These are phyloP conservation scores for Bryconaethiops microstoma DNA, from an alignment of 2,797 vertebrate species.

Conservation along the genomic window DNA sequence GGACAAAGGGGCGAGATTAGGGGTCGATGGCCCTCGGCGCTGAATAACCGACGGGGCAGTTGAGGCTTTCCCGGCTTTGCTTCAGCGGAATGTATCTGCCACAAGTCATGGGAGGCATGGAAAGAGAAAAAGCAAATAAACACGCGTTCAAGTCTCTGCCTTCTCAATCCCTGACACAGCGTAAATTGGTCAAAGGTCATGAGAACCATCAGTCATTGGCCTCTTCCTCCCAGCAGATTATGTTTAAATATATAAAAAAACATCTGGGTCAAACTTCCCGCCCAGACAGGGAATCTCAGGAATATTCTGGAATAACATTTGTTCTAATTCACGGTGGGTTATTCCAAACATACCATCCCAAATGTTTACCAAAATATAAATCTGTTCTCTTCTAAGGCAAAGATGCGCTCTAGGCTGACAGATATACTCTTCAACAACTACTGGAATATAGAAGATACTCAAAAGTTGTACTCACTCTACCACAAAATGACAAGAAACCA, in stretches of 20 bases:
- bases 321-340: background rate
- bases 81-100: slow-evolving; percentile 39
- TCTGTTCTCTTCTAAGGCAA: background rate
- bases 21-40: slow-evolving; percentile 64
- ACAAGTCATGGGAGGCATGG: slow-evolving; percentile 27
- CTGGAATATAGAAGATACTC: background rate
- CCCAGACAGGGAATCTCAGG: slow-evolving; percentile 17
- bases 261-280: slow-evolving; percentile 31
- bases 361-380: background rate
- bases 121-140: slow-evolving; percentile 35
- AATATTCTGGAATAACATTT: slow-evolving; percentile 14
- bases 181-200: slow-evolving; percentile 69
- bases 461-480: background rate
- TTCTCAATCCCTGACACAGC: slow-evolving; percentile 44
- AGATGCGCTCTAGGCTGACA: background rate
- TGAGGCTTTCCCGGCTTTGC: slow-evolving; percentile 32
- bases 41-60: slow-evolving; percentile 26
- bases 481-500: background rate
- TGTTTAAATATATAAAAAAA: slow-evolving; percentile 24
- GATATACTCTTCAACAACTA: background rate
- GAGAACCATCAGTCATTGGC: slow-evolving; percentile 66
- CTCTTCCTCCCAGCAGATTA: slow-evolving; percentile 34
- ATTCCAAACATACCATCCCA: background rate
- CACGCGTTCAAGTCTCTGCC: slow-evolving; percentile 33
- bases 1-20: slow-evolving; percentile 52